Percentiles rank a stretch among this genome's conserved stretches.
These are phyloP conservation scores for Nomada hirtipes DNA, from an alignment of 2,888 invertebrate species.

Conservation along the genomic window DNA sequence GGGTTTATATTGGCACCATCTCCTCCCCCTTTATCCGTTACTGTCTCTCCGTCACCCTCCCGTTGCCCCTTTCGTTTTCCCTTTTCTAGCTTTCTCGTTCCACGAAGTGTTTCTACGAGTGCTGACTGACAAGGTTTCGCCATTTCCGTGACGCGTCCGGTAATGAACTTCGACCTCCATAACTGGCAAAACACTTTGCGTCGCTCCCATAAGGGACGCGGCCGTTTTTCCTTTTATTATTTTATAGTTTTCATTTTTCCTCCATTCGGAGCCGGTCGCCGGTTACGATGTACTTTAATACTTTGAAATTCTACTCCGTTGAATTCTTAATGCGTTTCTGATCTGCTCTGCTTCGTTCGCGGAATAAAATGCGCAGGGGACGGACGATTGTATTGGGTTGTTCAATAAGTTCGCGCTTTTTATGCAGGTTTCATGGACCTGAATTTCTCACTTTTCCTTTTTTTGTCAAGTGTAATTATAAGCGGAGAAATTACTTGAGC, in stretches of 20 bases:
- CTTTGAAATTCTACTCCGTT: not conserved
- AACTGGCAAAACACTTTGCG: constrained; percentile 69
- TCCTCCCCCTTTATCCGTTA: constrained; percentile 25
- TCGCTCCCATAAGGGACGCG: constrained; percentile 45
- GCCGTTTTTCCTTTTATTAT: constrained; percentile 54
- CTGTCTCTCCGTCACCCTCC: not conserved
- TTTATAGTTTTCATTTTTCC: constrained; percentile 58
- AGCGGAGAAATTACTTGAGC: no score
- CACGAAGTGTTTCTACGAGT: constrained; percentile 64
- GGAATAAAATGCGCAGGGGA: not conserved
- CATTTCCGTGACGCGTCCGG: constrained; percentile 73
- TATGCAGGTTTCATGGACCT: no score
- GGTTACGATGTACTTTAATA: constrained; percentile 7
- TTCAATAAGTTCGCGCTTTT: no score
- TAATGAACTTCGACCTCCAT: constrained; percentile 73
- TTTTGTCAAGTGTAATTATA: no score
- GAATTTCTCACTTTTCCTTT: no score
- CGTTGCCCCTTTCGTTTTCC: constrained; percentile 1
- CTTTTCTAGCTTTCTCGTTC: constrained; percentile 27
- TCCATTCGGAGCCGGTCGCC: not conserved
- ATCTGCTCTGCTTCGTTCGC: no score
- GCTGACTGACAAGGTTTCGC: constrained; percentile 74
- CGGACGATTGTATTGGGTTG: not conserved
- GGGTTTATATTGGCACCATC: constrained; percentile 66
- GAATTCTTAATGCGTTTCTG: constrained; percentile 23